Conservation (phyloP, 2,888 invertebrate species). For the Abscondita cerata region DNA sequence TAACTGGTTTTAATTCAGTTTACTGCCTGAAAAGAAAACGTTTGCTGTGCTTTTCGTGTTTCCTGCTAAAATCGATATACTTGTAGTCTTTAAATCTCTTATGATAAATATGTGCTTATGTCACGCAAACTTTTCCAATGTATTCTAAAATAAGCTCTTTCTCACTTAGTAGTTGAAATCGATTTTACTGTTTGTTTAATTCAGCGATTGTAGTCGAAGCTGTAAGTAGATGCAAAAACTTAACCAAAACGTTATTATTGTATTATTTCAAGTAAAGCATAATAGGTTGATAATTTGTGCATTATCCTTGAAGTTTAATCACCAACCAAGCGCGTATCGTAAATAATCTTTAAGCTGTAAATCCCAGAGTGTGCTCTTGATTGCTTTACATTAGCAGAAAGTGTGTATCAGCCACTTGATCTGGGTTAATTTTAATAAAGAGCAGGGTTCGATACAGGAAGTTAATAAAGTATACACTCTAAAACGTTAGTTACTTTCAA, state of each 20-base stretch:
- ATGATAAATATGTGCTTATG: conserved; percentile 31
- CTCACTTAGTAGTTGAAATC: background rate
- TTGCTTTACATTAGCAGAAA: conserved; percentile 9
- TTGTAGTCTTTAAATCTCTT: conserved; percentile 33
- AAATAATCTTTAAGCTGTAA: conserved; percentile 8
- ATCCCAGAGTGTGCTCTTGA: conserved; percentile 11
- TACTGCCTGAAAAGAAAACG: conserved; percentile 15
- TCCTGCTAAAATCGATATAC: conserved; percentile 31
- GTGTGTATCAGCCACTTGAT: conserved; percentile 8
- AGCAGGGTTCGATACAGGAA: background rate
- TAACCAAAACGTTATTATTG: too few relatives aligned
- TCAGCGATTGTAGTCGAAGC: too few relatives aligned
- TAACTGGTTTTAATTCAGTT: too few relatives aligned
- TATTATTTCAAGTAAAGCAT: background rate
- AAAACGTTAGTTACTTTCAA: background rate
- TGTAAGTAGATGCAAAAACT: too few relatives aligned
- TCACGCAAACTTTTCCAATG: conserved; percentile 26
- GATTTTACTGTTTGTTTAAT: conserved; percentile 14
- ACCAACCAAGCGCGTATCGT: conserved; percentile 7
- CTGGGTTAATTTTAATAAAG: conserved; percentile 5
- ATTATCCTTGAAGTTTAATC: background rate
- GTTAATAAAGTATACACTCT: conserved; percentile 3
- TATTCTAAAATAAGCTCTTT: conserved; percentile 19
- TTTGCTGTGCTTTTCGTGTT: conserved; percentile 34
- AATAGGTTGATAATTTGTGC: background rate